phyloP scores from a whole-genome alignment of 2,797 vertebrate genomes.

The Chanos chanos region DNA sequence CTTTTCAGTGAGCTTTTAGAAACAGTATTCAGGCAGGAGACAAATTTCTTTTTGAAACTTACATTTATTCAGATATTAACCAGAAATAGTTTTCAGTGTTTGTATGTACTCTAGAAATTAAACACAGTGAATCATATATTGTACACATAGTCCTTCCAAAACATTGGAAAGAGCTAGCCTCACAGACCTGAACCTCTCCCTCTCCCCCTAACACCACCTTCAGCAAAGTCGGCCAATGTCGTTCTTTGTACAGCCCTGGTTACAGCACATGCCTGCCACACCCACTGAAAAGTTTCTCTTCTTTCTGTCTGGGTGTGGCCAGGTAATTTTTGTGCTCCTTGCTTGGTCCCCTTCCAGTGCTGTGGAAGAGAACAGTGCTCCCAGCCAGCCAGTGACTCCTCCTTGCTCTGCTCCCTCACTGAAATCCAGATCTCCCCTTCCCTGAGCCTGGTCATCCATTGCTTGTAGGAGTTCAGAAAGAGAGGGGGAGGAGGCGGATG shows the following conservation, averaged over 20 bases:
- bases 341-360: background rate
- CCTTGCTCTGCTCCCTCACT: no score
- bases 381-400: conserved; percentile 2
- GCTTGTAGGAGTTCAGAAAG: conserved; percentile 60
- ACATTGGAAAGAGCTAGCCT: no score
- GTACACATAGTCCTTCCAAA: no score
- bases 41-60: no score
- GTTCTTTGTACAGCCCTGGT: conserved; percentile 79
- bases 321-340: conserved; percentile 32
- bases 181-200: background rate
- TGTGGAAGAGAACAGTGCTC: conserved; percentile 3
- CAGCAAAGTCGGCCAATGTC: conserved; percentile 82
- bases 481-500: conserved; percentile 42
- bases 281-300: conserved; percentile 72
- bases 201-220: conserved; percentile 46
- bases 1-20: no score
- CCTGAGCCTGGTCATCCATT: conserved; percentile 6
- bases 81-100: no score
- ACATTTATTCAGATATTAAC: no score
- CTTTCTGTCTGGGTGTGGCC: conserved; percentile 57
- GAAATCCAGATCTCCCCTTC: no score
- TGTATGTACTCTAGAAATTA: no score
- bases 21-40: no score
- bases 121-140: no score
- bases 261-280: conserved; percentile 80